These are phyloP conservation scores for Cheilosia scutellata DNA, from an alignment of 2,888 invertebrate species.

Conservation along the genomic window DNA sequence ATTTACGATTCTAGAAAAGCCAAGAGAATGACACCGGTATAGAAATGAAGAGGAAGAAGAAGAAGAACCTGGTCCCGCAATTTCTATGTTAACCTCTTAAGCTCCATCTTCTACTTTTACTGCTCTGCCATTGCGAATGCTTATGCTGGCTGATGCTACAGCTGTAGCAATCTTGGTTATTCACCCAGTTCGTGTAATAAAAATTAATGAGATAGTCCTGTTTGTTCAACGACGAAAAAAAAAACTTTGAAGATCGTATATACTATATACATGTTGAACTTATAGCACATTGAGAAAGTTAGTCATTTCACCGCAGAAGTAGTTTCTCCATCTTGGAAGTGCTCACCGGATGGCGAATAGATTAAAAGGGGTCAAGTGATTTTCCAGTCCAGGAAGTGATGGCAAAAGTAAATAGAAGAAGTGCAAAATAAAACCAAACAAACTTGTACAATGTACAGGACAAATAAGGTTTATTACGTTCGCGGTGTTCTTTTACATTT, in stretches of 20 bases:
- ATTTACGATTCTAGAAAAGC: conserved; percentile 34
- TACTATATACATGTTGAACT: neutral
- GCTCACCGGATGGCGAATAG: conserved; percentile 37
- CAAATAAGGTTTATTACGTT: conserved; percentile 50
- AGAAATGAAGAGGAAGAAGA: conserved; percentile 6
- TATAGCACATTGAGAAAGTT: conserved; percentile 46
- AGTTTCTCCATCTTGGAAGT: conserved; percentile 21
- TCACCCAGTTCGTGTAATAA: conserved; percentile 58
- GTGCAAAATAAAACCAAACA: conserved; percentile 23
- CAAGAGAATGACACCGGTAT: neutral
- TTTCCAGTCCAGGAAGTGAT: conserved; percentile 24
- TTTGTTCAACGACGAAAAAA: conserved; percentile 44
- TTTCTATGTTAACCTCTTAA: conserved; percentile 51
- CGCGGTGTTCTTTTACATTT: neutral
- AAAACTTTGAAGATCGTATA: conserved; percentile 2
- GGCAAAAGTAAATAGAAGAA: conserved; percentile 29
- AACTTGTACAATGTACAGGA: conserved; percentile 28
- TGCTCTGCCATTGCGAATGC: conserved; percentile 7
- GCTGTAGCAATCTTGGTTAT: conserved; percentile 56
- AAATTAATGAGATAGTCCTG: conserved; percentile 67
- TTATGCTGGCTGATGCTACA: conserved; percentile 42
- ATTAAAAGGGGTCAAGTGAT: conserved; percentile 65
- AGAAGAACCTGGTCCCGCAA: conserved; percentile 29
- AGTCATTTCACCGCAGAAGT: conserved; percentile 51
- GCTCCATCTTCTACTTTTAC: conserved; percentile 1